Evolutionary conservation across 2,113 vertebrate species (phyloP).

Genomic region (Astur gentilis): DNA sequence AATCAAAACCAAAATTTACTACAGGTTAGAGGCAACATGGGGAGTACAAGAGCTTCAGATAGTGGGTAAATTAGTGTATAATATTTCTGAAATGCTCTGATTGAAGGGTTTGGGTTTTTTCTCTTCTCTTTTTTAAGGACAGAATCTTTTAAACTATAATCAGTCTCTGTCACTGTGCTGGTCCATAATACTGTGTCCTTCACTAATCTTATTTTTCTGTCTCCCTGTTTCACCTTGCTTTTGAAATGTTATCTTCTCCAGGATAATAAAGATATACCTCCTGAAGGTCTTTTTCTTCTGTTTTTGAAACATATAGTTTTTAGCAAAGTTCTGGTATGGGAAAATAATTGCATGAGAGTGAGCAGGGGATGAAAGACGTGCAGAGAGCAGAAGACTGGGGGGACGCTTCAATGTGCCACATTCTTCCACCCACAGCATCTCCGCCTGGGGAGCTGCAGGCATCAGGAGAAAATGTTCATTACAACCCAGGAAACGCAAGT

Average conservation of each 20-base stretch:
- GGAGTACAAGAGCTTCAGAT: neutral
- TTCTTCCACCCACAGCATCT: neutral
- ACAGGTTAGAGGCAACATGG: neutral
- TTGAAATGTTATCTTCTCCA: neutral
- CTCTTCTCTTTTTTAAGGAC: neutral
- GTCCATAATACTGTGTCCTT: neutral
- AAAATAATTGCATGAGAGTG: neutral
- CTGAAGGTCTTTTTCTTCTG: neutral
- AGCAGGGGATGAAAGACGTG: neutral
- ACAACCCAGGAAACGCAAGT: neutral
- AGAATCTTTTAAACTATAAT: neutral
- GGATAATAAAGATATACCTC: neutral
- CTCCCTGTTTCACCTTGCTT: neutral
- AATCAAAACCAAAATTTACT: neutral
- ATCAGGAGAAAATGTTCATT: neutral
- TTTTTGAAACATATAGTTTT: neutral
- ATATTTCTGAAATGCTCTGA: neutral
- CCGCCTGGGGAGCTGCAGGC: neutral
- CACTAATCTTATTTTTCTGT: slow-evolving; percentile 26
- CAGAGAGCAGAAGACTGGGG: neutral
- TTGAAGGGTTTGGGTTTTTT: neutral
- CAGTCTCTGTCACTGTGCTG: slow-evolving; percentile 9
- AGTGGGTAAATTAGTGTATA: neutral
- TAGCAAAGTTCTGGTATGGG: neutral
- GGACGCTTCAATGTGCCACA: accelerated